Conservation (phyloP, 92 coral and sea anemone genomes). For the Meandrina meandrites region DNA sequence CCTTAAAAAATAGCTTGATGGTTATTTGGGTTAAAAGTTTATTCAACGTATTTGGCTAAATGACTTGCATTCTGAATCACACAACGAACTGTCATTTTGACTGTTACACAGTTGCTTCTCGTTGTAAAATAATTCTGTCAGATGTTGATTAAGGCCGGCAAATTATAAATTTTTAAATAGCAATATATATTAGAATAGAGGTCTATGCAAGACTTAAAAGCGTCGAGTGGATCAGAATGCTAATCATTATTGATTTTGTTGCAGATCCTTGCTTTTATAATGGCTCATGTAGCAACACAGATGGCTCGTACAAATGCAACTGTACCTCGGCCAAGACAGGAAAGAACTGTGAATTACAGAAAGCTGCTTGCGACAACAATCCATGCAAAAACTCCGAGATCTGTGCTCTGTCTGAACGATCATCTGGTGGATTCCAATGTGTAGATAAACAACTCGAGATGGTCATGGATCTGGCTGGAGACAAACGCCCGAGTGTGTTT, state of each 20-base stretch:
- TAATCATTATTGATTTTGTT: neutral
- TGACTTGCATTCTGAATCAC: too few species aligned
- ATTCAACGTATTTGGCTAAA: too few species aligned
- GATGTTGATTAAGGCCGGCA: too few species aligned
- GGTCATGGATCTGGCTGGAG: slow-evolving; percentile 44
- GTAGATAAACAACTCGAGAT: slow-evolving; percentile 43
- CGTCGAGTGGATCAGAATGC: too few species aligned
- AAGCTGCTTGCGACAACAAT: slow-evolving; percentile 49
- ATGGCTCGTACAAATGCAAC: slow-evolving; percentile 72
- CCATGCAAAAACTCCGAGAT: slow-evolving; percentile 53
- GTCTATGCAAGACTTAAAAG: too few species aligned
- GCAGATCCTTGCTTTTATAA: slow-evolving; percentile 70
- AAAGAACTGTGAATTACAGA: slow-evolving; percentile 64
- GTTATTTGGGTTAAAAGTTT: too few species aligned
- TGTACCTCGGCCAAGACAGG: slow-evolving; percentile 67
- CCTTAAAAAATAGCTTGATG: too few species aligned
- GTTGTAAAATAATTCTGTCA: too few species aligned
- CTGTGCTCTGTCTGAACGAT: slow-evolving; percentile 67
- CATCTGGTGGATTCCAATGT: slow-evolving; percentile 58
- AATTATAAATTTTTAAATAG: too few species aligned
- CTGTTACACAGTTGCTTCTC: too few species aligned
- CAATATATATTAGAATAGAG: neutral
- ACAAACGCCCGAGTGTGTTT: slow-evolving; percentile 28
- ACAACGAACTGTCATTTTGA: too few species aligned
- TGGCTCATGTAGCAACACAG: slow-evolving; percentile 65